Evolutionary conservation across 2,888 invertebrate species (phyloP), one percentile per base, ranked within the genome.

Genomic region (Oscheius onirici): DNA sequence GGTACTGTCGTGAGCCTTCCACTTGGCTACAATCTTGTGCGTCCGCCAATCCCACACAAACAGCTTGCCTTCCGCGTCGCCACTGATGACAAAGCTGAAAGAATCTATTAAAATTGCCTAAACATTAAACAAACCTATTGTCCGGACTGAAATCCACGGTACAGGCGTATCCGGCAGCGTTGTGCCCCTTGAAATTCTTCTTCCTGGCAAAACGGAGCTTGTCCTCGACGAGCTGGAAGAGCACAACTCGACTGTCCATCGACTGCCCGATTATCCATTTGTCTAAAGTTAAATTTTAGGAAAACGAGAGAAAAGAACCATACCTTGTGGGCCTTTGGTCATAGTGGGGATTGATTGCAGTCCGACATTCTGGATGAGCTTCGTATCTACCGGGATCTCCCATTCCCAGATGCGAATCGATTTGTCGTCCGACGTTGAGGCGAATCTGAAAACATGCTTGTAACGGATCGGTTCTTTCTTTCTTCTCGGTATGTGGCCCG

Each of bases 11-110:
- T 99, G 99, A 0, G 99, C 99, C 89, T 97, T 97, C 94, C 99
- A 81, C 82, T 79, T 97, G 89, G 94, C 95, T 89, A 94, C 95
- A 75, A 99, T 90, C 90, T 97, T 96, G 77, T 97, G 97, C 0
- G 97, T 95, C 88, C 97, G 97, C 97, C 97, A 99, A 88, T 99
- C 97, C 99, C 99, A 99, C 54, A 99, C 92, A 89, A 95, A 97
- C 85, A 95, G 93, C 89, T 97, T 97, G 11, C 99, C 99, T 90
- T 99, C 99, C 0, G 97, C 97, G 89, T 99, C 99, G 0, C 99
- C 99, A 0, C 96, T 97, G 66, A 95, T 93, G 49, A 99, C 90
- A 88, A 97, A 97, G 86, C 96, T 95, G 90, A 71, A 77, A 71
- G 34, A 49, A 61, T 40, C 17, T n/a, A 24, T 17, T n/a, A n/a